phyloP scores from a whole-genome alignment of 2,888 invertebrate genomes.

The Papilio elwesi region DNA sequence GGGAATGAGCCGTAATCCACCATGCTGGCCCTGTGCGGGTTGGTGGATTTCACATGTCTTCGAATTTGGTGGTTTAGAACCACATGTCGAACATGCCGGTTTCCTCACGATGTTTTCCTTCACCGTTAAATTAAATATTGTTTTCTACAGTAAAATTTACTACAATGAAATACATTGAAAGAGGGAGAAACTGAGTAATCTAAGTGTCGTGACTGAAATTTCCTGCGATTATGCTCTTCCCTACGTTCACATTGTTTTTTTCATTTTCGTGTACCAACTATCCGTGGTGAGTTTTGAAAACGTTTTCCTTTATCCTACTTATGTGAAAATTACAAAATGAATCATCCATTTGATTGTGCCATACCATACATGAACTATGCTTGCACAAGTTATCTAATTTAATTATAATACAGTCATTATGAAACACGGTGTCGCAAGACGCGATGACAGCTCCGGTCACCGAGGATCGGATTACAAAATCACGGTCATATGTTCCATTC shows the following conservation, averaged over 20 bases:
- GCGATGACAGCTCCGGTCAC: not conserved
- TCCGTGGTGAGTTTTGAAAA: not conserved
- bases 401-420: not conserved
- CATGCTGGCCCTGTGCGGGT: too few relatives aligned
- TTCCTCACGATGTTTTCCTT: too few relatives aligned
- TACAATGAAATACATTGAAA: not conserved
- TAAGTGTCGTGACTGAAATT: conserved; percentile 47
- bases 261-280: conserved; percentile 11
- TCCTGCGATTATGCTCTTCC: conserved; percentile 62
- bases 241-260: conserved; percentile 52
- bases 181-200: not conserved
- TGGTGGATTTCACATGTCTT: too few relatives aligned
- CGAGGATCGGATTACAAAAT: not conserved
- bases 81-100: too few relatives aligned
- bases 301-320: not conserved
- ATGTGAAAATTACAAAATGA: conserved; percentile 5
- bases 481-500: not conserved
- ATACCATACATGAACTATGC: not conserved
- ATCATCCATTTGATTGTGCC: not conserved
- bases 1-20: too few relatives aligned
- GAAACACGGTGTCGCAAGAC: not conserved
- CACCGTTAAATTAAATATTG: not conserved
- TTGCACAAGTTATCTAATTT: conserved; percentile 7
- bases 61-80: too few relatives aligned
- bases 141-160: not conserved